Conservation (phyloP, 2,797 vertebrate genomes). For the Orientallactaga sibirica region DNA sequence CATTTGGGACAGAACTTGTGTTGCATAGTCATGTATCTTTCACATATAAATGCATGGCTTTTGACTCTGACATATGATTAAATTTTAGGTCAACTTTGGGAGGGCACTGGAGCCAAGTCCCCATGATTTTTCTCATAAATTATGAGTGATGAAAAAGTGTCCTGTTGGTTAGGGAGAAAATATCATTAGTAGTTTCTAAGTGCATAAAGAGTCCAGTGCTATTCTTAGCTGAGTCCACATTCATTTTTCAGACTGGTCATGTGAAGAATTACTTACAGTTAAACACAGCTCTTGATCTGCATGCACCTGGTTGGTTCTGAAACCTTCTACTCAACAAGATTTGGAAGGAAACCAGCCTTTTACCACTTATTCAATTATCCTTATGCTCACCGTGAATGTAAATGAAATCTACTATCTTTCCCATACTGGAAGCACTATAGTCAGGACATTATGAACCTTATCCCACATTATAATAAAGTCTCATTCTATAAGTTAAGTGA, state of each 20-base stretch:
- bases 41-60: neutral
- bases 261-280: neutral
- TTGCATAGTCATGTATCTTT: neutral
- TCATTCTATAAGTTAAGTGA: neutral
- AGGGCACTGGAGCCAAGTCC: neutral
- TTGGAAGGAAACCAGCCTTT: neutral
- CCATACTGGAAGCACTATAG: neutral
- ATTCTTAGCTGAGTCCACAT: neutral
- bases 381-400: neutral
- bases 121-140: neutral
- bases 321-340: neutral
- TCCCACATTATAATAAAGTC: neutral
- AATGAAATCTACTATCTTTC: neutral
- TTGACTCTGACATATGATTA: neutral
- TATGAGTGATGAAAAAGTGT: neutral
- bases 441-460: neutral
- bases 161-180: neutral
- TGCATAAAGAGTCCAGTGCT: neutral
- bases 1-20: neutral
- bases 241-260: neutral
- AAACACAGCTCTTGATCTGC: neutral
- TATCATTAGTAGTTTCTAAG: neutral
- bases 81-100: conserved; percentile 18
- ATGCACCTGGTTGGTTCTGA: neutral
- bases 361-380: neutral